Evolutionary conservation across 2,888 invertebrate species (phyloP).

Genomic region (Ptilodon capucinus): DNA sequence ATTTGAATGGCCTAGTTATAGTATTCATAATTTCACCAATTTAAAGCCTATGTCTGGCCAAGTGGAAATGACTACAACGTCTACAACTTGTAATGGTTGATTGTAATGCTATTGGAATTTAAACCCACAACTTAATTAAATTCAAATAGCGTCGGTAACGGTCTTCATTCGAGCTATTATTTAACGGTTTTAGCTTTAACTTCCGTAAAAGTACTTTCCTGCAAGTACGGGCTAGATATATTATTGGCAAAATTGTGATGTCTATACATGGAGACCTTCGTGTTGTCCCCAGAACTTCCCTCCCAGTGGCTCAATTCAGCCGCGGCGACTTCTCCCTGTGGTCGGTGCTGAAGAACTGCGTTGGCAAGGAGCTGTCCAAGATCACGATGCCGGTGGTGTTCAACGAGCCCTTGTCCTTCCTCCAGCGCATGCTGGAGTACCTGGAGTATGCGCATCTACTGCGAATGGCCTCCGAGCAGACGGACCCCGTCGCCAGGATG

Average conservation of each 20-base stretch:
- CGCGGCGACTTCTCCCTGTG: slow-evolving; percentile 93
- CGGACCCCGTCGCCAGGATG: slow-evolving; percentile 91
- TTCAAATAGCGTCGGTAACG: too few relatives aligned
- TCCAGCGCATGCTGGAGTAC: slow-evolving; percentile 96
- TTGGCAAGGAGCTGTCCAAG: slow-evolving; percentile 96
- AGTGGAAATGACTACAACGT: too few relatives aligned
- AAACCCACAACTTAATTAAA: too few relatives aligned
- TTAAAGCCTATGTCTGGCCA: too few relatives aligned
- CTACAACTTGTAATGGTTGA: too few relatives aligned
- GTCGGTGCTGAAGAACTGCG: slow-evolving; percentile 95
- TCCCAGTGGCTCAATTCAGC: slow-evolving; percentile 88
- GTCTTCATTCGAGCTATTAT: too few relatives aligned
- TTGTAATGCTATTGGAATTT: slow-evolving; percentile 11
- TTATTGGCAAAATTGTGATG: too few relatives aligned
- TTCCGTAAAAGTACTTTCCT: too few relatives aligned
- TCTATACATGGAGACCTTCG: too few relatives aligned
- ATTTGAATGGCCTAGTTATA: neutral
- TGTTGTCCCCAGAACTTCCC: slow-evolving; percentile 80
- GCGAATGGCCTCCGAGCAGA: slow-evolving; percentile 88
- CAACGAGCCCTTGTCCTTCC: slow-evolving; percentile 97
- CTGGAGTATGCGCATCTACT: slow-evolving; percentile 93
- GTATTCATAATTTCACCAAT: too few relatives aligned
- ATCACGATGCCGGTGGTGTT: slow-evolving; percentile 98
- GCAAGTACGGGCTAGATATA: too few relatives aligned
- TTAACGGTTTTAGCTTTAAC: too few relatives aligned